Evolutionary conservation across 2,113 vertebrate species (phyloP), one percentile per base, ranked within the genome.

Genomic region (Dryoscopus gambensis): DNA sequence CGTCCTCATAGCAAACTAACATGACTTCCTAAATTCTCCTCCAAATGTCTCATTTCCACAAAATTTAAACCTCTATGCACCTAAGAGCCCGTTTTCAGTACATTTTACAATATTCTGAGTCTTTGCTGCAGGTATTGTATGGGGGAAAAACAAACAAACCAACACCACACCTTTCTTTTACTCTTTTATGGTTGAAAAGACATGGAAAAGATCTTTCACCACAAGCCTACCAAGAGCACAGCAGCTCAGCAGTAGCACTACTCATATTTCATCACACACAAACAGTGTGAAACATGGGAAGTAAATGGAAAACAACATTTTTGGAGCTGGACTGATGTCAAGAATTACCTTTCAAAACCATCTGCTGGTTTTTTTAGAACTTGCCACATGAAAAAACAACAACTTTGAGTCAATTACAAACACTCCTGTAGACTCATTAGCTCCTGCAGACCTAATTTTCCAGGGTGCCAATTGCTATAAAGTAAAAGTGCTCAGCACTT

Each of bases 271-370:
- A 73, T 74, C 63, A 57, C 71, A 69, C 55, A 80, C 46, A 68
- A 74, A 64, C 47, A 53, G 62, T 23, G 59, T 40, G 70, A 89
- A 85, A 76, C 50, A 69, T 19, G 59, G 79, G 60, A 92, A 83
- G 46, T 40, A 89, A 89, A 87, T 30, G 55, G 56, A 75, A 92
- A 95, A 91, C 71, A 96, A 83, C 56, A 35, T 52, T 93, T 87
- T 65, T 71, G 35, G 40, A 76, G 46, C 90, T 91, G 81, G 74
- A 82, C 1, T 52, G 42, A 35, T 93, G 70, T 92, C 90, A 88
- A 86, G 63, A 90, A 83, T 73, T 74, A 63, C 44, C 87, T 93
- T 81, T 81, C 49, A 83, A 91, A 93, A 75, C 50, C 28, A 28
- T 80, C 69, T 76, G 24, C 31, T 49, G 18, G 37, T 76, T 60